Percentiles rank a stretch among this genome's conserved stretches.
Evolutionary conservation across 2,888 invertebrate species (phyloP).

Genomic region (Drosophila atripex): DNA sequence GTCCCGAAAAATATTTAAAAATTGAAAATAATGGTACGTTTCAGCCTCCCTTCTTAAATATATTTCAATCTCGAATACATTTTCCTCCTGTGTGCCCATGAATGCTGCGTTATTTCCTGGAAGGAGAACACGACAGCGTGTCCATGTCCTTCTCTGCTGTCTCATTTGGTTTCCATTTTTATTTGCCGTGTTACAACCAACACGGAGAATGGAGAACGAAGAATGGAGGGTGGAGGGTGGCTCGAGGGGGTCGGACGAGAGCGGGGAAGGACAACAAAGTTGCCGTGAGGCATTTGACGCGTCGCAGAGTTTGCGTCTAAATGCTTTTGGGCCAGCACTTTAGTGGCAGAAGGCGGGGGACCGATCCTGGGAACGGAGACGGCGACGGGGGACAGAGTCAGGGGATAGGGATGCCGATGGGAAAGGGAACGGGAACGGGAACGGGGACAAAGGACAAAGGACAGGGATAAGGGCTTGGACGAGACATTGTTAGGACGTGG

Average conservation of each 20-base stretch:
- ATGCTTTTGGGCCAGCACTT: conserved; percentile 53
- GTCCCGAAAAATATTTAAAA: too few species aligned
- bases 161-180: conserved; percentile 78
- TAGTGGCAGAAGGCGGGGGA: conserved; percentile 11
- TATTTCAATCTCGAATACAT: not conserved
- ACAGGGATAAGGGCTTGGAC: conserved; percentile 18
- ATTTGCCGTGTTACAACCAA: conserved; percentile 74
- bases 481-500: conserved; percentile 66
- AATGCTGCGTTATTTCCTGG: conserved; percentile 49
- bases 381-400: not conserved
- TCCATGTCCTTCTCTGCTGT: conserved; percentile 69
- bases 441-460: too few species aligned
- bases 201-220: conserved; percentile 40
- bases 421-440: too few species aligned
- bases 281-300: conserved; percentile 77
- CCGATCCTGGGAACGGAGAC: not conserved
- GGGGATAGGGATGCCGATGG: too few species aligned
- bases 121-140: conserved; percentile 34
- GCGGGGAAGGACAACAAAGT: conserved; percentile 57
- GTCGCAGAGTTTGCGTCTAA: conserved; percentile 59
- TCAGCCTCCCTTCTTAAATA: not conserved
- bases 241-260: not conserved
- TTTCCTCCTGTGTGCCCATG: conserved; percentile 29
- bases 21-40: too few species aligned
- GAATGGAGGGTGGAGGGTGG: conserved; percentile 4